phyloP scores from a whole-genome alignment of 2,113 vertebrate species.

The Zapornia atra region DNA sequence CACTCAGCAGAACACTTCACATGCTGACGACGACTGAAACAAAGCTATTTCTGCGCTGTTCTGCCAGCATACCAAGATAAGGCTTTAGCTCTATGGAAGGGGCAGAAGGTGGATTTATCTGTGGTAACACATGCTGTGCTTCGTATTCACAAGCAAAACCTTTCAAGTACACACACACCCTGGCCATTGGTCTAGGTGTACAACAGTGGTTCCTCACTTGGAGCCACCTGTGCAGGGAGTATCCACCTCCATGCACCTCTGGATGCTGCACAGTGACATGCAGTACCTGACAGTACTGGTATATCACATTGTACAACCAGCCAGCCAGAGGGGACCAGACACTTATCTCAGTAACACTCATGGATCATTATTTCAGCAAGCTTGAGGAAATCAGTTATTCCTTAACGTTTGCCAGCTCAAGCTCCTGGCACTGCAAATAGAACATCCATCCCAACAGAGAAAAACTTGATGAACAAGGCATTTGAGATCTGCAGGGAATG shows the following conservation, averaged over 20 bases:
- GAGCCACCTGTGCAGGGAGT: background rate
- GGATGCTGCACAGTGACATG: background rate
- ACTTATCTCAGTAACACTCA: background rate
- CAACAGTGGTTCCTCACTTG: background rate
- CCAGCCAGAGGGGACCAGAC: background rate
- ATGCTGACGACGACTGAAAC: background rate
- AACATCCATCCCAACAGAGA: background rate
- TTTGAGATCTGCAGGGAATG: background rate
- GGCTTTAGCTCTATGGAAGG: background rate
- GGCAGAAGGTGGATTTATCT: background rate
- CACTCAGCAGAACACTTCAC: fast-evolving
- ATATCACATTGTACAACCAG: background rate
- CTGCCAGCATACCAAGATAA: background rate
- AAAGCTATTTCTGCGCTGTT: background rate
- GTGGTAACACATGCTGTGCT: background rate
- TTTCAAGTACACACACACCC: background rate
- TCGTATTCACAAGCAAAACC: background rate
- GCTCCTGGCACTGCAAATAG: background rate
- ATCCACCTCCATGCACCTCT: background rate
- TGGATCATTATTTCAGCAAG: background rate
- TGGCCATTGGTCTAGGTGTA: background rate
- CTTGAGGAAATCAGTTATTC: background rate
- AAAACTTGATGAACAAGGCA: background rate
- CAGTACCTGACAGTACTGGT: background rate
- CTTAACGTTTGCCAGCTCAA: background rate